Conservation (phyloP, 2,113 vertebrate genomes). For the Octodon degus region DNA sequence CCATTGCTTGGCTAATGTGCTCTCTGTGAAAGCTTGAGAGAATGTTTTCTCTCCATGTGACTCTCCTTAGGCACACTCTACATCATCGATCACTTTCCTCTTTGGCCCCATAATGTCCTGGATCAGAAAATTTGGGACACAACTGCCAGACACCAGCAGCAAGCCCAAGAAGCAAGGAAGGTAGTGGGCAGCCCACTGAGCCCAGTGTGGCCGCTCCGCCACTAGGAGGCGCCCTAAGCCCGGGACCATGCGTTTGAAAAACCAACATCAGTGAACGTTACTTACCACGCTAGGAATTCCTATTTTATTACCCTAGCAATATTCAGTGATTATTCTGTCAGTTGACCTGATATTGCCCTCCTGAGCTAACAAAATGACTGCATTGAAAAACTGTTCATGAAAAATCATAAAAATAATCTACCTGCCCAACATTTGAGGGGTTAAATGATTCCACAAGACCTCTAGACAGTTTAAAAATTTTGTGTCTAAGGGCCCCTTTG, state of each 20-base stretch:
- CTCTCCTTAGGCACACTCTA: too few relatives aligned
- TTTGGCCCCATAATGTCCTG: too few relatives aligned
- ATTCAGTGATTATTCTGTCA: background rate
- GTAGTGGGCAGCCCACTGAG: background rate
- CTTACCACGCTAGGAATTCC: background rate
- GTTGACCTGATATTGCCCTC: background rate
- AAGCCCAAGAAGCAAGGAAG: background rate
- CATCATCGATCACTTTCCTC: too few relatives aligned
- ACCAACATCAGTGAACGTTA: background rate
- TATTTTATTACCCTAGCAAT: background rate
- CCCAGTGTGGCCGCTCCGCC: too few relatives aligned
- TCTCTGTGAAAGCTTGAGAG: too few relatives aligned
- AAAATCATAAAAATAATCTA: background rate
- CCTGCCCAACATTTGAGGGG: background rate
- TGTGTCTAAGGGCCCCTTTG: background rate
- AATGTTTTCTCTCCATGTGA: too few relatives aligned
- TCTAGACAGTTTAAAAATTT: background rate
- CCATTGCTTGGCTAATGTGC: too few relatives aligned
- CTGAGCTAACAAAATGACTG: background rate
- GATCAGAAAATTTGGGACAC: too few relatives aligned
- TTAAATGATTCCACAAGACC: background rate
- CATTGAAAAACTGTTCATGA: background rate
- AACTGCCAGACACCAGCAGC: background rate
- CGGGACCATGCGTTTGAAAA: background rate
- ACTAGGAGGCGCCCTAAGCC: background rate